Conservation (phyloP, 2,797 vertebrate genomes). For the Babyrousa celebensis region DNA sequence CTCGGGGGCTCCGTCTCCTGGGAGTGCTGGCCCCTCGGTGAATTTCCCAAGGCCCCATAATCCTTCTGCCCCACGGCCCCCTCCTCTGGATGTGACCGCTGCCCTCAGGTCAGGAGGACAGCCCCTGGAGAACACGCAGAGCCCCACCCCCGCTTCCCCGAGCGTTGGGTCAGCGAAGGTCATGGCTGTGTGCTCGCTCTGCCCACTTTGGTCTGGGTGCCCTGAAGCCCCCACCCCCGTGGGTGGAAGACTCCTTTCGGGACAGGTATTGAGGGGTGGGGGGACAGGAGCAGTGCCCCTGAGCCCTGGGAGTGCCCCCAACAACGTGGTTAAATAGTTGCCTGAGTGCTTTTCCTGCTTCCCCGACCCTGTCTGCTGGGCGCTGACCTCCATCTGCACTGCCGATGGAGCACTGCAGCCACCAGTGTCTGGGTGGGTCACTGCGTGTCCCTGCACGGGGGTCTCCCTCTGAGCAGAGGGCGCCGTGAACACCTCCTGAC, state of each 20-base stretch:
- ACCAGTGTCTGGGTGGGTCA: fast-evolving
- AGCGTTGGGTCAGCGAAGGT: fast-evolving
- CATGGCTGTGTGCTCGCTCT: fast-evolving
- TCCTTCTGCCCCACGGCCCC: neutral
- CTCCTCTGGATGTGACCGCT: neutral
- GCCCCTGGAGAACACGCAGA: fast-evolving
- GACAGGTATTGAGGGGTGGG: fast-evolving
- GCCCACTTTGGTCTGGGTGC: fast-evolving
- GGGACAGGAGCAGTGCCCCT: neutral
- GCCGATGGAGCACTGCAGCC: fast-evolving
- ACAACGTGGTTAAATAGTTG: neutral
- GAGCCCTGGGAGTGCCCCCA: fast-evolving
- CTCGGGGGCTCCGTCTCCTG: neutral
- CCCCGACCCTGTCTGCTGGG: neutral
- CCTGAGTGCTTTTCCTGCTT: neutral
- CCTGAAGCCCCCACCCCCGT: neutral
- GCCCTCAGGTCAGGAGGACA: neutral
- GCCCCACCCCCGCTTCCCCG: fast-evolving
- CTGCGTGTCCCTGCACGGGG: fast-evolving
- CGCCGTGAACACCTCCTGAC: fast-evolving
- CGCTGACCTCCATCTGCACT: neutral
- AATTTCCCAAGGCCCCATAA: fast-evolving
- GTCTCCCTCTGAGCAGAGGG: neutral
- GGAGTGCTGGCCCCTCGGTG: fast-evolving
- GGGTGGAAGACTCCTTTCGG: fast-evolving